These are phyloP conservation scores for Tryphoninae sp. DNA, from an alignment of 2,888 invertebrate genomes.

Conservation along the genomic window DNA sequence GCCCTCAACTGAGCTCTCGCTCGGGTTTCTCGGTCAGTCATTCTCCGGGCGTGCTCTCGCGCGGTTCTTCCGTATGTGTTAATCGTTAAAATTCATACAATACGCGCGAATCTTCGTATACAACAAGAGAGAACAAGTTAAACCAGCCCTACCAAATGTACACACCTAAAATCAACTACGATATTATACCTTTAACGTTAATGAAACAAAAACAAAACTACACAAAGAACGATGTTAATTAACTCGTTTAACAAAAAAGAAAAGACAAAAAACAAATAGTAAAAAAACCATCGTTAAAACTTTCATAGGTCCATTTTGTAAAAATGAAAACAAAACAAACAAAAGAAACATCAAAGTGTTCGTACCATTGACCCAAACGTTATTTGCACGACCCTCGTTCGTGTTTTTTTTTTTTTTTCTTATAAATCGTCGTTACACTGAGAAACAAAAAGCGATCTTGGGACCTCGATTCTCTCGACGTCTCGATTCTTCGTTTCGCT, in stretches of 20 bases:
- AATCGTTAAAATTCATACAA: conserved; percentile 11
- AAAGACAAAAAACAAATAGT: no score
- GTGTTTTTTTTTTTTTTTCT: not conserved
- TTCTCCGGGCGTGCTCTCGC: conserved; percentile 56
- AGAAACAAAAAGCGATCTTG: not conserved
- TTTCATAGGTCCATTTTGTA: no score
- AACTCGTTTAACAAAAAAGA: no score
- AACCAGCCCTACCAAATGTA: no score
- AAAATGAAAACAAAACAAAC: no score
- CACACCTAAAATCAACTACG: no score
- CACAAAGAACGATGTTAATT: no score
- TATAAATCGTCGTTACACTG: not conserved
- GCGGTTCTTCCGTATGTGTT: conserved; percentile 42
- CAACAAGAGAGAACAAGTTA: not conserved
- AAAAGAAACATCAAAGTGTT: no score
- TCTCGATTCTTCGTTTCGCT: not conserved
- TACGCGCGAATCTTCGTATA: not conserved
- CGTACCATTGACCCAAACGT: no score
- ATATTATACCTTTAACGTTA: no score
- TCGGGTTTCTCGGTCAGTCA: conserved; percentile 60
- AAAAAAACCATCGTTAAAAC: no score
- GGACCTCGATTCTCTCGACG: not conserved
- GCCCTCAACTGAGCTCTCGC: conserved; percentile 39
- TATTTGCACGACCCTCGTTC: not conserved
- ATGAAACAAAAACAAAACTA: no score